Percentiles rank a stretch among this genome's conserved stretches.
Evolutionary conservation across 2,113 vertebrate species (phyloP).

Genomic region (Barnardius zonarius): DNA sequence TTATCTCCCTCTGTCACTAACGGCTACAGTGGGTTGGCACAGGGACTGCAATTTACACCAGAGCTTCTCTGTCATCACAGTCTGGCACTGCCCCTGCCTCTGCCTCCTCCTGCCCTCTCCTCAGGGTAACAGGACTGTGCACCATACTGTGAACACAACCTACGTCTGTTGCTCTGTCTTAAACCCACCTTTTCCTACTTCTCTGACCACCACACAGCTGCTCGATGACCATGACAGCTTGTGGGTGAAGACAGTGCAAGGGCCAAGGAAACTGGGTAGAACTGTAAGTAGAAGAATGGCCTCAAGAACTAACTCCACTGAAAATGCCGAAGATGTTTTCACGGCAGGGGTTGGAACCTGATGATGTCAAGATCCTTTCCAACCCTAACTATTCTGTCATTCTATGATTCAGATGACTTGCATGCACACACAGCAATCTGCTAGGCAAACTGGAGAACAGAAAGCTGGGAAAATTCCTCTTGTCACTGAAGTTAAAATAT

Average conservation of each 20-base stretch:
- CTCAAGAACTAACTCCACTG: neutral
- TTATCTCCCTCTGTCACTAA: neutral
- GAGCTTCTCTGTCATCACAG: neutral
- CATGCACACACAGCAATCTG: neutral
- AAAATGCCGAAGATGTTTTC: neutral
- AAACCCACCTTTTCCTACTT: neutral
- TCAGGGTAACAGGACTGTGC: neutral
- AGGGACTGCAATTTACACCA: neutral
- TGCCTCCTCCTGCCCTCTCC: neutral
- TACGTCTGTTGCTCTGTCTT: fast-evolving
- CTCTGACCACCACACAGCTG: neutral
- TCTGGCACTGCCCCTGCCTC: neutral
- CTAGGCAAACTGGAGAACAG: neutral
- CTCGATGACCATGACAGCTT: fast-evolving
- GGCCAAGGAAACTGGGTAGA: fast-evolving
- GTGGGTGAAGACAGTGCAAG: neutral
- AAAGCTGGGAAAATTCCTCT: neutral
- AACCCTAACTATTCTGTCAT: neutral
- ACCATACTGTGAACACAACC: neutral
- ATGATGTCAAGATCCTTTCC: neutral
- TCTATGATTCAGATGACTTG: neutral
- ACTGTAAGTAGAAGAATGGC: neutral
- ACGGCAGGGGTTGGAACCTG: neutral
- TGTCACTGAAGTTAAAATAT: neutral
- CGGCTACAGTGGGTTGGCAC: neutral